A percentile compares a stretch with the other conserved stretches of the same genome.
Evolutionary conservation across 2,888 invertebrate genomes (phyloP).

Genomic region (Dascillus cervinus): DNA sequence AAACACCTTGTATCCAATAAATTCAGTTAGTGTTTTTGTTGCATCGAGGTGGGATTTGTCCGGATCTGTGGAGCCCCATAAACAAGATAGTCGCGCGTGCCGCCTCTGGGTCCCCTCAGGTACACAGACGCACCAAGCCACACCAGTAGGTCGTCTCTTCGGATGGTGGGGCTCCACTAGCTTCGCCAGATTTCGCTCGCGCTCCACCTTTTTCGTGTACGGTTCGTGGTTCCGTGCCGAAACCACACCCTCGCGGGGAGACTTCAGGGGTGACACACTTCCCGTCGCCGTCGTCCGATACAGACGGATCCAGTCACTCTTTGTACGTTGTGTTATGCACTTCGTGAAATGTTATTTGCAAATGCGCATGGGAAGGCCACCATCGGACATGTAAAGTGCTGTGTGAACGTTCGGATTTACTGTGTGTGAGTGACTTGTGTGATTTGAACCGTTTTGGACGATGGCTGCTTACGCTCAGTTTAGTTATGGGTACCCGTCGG

Average conservation of each 20-base stretch:
- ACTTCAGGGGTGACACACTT: conserved; percentile 29
- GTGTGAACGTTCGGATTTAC: conserved; percentile 25
- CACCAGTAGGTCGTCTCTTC: conserved; percentile 17
- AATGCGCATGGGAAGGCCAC: conserved; percentile 25
- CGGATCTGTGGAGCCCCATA: conserved; percentile 43
- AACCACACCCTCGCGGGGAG: conserved; percentile 30
- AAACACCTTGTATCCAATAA: conserved; percentile 47
- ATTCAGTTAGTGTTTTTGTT: conserved; percentile 45
- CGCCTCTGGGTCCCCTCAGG: conserved; percentile 28
- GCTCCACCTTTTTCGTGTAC: conserved; percentile 37
- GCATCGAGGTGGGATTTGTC: conserved; percentile 43
- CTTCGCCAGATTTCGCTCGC: conserved; percentile 12
- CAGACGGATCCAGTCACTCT: conserved; percentile 38
- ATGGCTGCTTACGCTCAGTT: conserved; percentile 86
- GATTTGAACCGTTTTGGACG: conserved; percentile 10
- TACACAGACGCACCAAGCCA: conserved; percentile 21
- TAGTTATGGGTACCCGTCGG: conserved; percentile 87
- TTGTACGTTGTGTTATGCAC: conserved; percentile 36
- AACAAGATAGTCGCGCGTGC: conserved; percentile 42
- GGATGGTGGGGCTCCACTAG: conserved; percentile 32
- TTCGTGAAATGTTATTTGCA: conserved; percentile 29
- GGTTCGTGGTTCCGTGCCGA: conserved; percentile 27
- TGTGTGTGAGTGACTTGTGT: conserved; percentile 25
- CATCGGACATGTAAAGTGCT: conserved; percentile 28
- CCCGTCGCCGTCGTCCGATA: conserved; percentile 33